These are phyloP conservation scores for Nasua narica DNA, from an alignment of 2,797 vertebrate species.

Conservation along the genomic window DNA sequence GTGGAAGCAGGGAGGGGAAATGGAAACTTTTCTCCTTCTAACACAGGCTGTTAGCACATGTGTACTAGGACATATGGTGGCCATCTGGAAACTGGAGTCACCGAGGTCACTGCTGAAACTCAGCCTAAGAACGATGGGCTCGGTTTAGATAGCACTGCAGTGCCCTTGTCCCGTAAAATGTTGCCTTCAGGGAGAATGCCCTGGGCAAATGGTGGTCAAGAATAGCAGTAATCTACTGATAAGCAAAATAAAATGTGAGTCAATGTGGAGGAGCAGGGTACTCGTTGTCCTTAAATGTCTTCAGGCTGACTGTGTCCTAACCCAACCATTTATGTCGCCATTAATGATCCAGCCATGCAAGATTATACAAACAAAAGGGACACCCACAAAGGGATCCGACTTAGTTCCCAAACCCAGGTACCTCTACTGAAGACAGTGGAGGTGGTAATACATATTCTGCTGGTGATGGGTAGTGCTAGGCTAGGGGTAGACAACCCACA, in stretches of 20 bases:
- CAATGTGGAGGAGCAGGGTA: not conserved
- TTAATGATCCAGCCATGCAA: slow-evolving; percentile 21
- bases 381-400: not conserved
- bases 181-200: slow-evolving; percentile 14
- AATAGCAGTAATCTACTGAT: slow-evolving; percentile 26
- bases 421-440: not conserved
- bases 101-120: slow-evolving; percentile 48
- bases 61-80: slow-evolving; percentile 18
- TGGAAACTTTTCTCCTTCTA: slow-evolving; percentile 31
- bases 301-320: slow-evolving; percentile 26
- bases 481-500: not conserved
- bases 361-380: slow-evolving; percentile 26
- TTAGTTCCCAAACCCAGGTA: slow-evolving; percentile 1
- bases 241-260: slow-evolving; percentile 54
- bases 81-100: slow-evolving; percentile 51
- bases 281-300: slow-evolving; percentile 42
- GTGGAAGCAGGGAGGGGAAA: not conserved
- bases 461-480: not conserved
- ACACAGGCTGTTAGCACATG: slow-evolving; percentile 15
- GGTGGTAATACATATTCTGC: too few relatives aligned
- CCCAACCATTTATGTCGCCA: not conserved
- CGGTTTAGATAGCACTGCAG: not conserved
- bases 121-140: not conserved
- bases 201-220: slow-evolving; percentile 6
- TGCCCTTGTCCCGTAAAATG: not conserved